A percentile compares a stretch with the other conserved stretches of the same genome.
Evolutionary conservation across 2,113 vertebrate species (phyloP).

Genomic region (Martes martes): DNA sequence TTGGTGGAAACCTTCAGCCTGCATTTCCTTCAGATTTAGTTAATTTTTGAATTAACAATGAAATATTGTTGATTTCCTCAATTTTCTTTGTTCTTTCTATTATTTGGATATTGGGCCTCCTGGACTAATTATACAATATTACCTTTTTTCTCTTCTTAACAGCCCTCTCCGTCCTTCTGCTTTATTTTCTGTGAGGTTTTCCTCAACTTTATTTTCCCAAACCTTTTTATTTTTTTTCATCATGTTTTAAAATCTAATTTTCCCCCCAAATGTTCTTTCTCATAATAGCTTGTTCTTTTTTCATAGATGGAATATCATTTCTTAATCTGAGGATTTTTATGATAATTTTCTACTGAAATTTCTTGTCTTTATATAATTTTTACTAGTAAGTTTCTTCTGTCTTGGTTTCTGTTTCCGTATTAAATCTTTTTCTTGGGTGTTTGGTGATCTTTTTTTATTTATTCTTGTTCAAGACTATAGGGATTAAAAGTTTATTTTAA

Average conservation of each 20-base stretch:
- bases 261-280: neutral
- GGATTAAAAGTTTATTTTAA: neutral
- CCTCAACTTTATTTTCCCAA: neutral
- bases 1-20: neutral
- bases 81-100: neutral
- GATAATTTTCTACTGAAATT: neutral
- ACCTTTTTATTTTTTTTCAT: neutral
- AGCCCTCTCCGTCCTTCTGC: neutral
- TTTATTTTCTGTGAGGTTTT: neutral
- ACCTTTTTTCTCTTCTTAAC: neutral
- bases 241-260: neutral
- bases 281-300: neutral
- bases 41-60: neutral
- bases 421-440: neutral
- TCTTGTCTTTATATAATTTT: neutral
- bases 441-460: neutral
- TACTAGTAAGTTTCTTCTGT: neutral
- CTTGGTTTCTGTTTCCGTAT: neutral
- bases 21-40: neutral
- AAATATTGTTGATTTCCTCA: too few species aligned
- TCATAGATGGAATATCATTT: neutral
- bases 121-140: neutral
- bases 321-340: neutral
- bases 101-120: neutral
- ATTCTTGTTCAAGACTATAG: neutral